Evolutionary conservation across 2,888 invertebrate genomes (phyloP).

Genomic region (Conomelus anceps): DNA sequence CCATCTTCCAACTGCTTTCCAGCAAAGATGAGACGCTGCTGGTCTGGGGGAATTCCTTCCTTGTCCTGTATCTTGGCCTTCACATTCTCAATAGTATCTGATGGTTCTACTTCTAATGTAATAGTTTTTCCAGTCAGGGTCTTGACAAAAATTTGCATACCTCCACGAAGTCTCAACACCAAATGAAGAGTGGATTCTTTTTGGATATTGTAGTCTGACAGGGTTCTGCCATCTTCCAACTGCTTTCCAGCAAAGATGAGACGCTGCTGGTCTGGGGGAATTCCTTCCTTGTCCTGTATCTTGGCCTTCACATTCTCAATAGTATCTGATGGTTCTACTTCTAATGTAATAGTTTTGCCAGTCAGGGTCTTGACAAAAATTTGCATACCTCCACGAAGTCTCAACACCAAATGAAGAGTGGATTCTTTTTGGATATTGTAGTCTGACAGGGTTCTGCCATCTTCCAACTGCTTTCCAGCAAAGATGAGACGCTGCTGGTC

Average conservation of each 20-base stretch:
- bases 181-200: conserved; percentile 48
- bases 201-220: conserved; percentile 52
- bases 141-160: conserved; percentile 53
- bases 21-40: conserved; percentile 45
- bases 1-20: conserved; percentile 44
- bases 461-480: conserved; percentile 63
- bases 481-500: conserved; percentile 59
- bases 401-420: conserved; percentile 51
- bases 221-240: conserved; percentile 51
- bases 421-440: conserved; percentile 61
- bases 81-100: conserved; percentile 55
- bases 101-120: conserved; percentile 49
- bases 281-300: conserved; percentile 45
- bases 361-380: conserved; percentile 53
- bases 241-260: conserved; percentile 53
- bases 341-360: conserved; percentile 48
- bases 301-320: conserved; percentile 50
- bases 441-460: conserved; percentile 58
- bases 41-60: conserved; percentile 55
- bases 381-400: conserved; percentile 56
- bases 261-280: conserved; percentile 45
- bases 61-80: conserved; percentile 54
- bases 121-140: conserved; percentile 48
- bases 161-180: conserved; percentile 49
- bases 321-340: conserved; percentile 48